Percentiles rank a stretch among this genome's conserved stretches.
phyloP scores from a whole-genome alignment of 2,113 vertebrate species.

The Coregonus clupeaformis region DNA sequence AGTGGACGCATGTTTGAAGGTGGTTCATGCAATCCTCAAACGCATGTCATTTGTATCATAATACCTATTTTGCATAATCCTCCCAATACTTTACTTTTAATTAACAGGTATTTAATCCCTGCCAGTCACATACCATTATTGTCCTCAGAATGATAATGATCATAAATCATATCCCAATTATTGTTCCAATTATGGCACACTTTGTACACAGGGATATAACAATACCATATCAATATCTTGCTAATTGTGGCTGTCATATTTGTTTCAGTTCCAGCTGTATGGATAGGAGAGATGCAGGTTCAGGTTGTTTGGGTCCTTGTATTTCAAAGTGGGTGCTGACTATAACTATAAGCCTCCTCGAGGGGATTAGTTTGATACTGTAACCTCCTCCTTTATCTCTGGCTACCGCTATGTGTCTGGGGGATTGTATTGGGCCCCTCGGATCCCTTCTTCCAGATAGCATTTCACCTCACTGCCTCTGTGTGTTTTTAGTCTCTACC shows the following conservation, averaged over 20 bases:
- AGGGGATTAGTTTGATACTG: slow-evolving; percentile 21
- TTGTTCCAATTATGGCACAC: slow-evolving; percentile 1
- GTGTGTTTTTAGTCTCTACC: not conserved
- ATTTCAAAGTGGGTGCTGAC: not conserved
- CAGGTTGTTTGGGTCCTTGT: not conserved
- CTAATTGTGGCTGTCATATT: not conserved
- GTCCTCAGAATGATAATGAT: not conserved
- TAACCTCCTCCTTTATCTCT: slow-evolving; percentile 17
- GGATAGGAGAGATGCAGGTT: not conserved
- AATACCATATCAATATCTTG: not conserved
- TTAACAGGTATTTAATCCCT: slow-evolving; percentile 45
- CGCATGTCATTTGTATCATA: too few species aligned
- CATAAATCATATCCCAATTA: not conserved
- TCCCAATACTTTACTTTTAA: slow-evolving; percentile 12
- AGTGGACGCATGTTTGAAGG: too few species aligned
- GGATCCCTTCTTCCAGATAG: not conserved
- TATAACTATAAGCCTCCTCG: not conserved
- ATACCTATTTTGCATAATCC: slow-evolving; percentile 44
- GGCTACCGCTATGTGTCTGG: not conserved
- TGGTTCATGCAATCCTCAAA: too few species aligned
- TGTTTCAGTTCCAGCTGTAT: too few species aligned
- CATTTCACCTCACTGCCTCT: slow-evolving; percentile 19
- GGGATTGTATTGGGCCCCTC: not conserved
- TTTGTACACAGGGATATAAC: not conserved
- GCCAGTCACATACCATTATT: slow-evolving; percentile 42